Evolutionary conservation across 1,140 invertebrate species (phyloP).

Genomic region (Triops longicaudatus): DNA sequence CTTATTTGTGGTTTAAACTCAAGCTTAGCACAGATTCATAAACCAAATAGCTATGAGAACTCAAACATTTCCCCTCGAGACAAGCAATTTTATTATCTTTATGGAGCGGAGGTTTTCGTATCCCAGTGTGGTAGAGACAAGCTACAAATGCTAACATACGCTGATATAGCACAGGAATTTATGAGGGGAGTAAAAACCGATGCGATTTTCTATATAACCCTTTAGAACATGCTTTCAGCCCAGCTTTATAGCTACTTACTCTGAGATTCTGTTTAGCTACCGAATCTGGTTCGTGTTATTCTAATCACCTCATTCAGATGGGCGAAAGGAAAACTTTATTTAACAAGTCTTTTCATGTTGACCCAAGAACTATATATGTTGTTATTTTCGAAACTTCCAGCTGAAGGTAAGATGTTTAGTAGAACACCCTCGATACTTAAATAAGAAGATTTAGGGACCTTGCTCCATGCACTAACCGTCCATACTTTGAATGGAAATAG

Average conservation of each 20-base stretch:
- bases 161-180: not conserved
- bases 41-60: not conserved
- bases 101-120: not conserved
- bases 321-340: too few species aligned
- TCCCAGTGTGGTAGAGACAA: not conserved
- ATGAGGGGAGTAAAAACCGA: not conserved
- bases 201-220: not conserved
- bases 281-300: not conserved
- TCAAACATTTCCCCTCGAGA: not conserved
- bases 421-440: too few species aligned
- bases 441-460: too few species aligned
- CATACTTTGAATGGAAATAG: too few species aligned
- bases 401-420: too few species aligned
- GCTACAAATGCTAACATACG: not conserved
- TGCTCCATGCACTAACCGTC: too few species aligned
- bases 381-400: too few species aligned
- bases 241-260: not conserved
- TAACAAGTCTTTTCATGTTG: too few species aligned
- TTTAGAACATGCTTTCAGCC: not conserved
- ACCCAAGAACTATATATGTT: too few species aligned
- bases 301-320: too few species aligned
- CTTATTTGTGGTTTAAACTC: not conserved
- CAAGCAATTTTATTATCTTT: not conserved
- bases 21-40: not conserved
- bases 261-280: not conserved